Evolutionary conservation across 2,797 vertebrate species (phyloP), one percentile per base, ranked within the genome.

Genomic region (Centroberyx gerrardi): DNA sequence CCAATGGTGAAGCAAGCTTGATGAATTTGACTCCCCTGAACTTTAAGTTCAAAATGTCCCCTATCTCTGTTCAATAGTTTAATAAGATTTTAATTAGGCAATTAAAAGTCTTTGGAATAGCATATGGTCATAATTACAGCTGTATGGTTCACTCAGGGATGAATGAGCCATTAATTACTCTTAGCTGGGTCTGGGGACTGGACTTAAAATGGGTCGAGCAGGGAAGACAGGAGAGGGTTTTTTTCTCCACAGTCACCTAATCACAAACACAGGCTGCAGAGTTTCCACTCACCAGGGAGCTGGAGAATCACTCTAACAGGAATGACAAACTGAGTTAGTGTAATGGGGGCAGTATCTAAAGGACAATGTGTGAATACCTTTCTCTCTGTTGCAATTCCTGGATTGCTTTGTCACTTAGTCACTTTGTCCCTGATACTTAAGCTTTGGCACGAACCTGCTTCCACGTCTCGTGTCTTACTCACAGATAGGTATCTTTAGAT

Each of bases 71-170:
- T 87, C 88, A 84, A 62, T 87, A 84, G 88, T 94, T 94, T 92
- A 95, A 92, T 93, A 94, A 84, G 89, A 91, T 91, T 94, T 94
- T 93, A 95, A 95, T 95, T 93, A 92, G 87, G 86, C 92, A 93
- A 93, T 94, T 94, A 94, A 94, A 94, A 88, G 91, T 91, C 90
- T 92, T 93, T 91, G 88, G 90, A 91, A 86, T 83, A 89, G 88
- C 93, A 93, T 94, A 94, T 93, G 93, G 92, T 91, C 86, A 84
- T 93, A 93, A 95, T 95, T 93, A 94, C 82, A 70, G 82, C 81
- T 87, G 85, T 88, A 85, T 83, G 79, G 87, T 94, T 93, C 92
- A 90, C 87, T 90, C 86, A 79, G 86, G 88, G 88, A 93, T 82
- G 84, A 93, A 90, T 84, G 75, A 90, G 85, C 88, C 87, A 90